Evolutionary conservation across 2,797 vertebrate species (phyloP).

Genomic region (Leptoclinus maculatus): DNA sequence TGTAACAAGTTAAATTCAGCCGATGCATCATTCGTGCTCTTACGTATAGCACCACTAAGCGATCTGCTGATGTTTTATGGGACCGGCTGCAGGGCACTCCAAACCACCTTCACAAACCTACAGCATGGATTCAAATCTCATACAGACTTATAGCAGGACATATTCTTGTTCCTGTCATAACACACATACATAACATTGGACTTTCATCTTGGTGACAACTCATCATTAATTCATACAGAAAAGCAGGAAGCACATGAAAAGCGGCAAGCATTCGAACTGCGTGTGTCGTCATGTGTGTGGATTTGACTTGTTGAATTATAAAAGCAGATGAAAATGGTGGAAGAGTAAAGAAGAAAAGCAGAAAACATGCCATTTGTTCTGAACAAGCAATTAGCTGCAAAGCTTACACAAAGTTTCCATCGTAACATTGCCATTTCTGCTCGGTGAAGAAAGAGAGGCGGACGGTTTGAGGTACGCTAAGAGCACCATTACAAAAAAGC

Average conservation of each 20-base stretch:
- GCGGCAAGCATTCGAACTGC: not conserved
- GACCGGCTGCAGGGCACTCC: not conserved
- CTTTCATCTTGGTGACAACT: constrained; percentile 36
- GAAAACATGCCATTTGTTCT: constrained; percentile 20
- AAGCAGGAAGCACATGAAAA: constrained; percentile 28
- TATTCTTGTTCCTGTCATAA: constrained; percentile 26
- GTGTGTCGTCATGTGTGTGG: not conserved
- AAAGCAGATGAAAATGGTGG: constrained; percentile 9
- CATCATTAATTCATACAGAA: constrained; percentile 47
- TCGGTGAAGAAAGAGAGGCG: not conserved
- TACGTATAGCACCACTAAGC: not conserved
- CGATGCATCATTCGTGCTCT: not conserved
- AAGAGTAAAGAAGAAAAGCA: not conserved
- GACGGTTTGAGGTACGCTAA: not conserved
- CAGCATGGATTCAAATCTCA: not conserved
- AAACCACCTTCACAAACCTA: not conserved
- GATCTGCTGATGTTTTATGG: not conserved
- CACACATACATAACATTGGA: not conserved
- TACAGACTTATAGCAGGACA: not conserved
- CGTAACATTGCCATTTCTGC: constrained; percentile 4
- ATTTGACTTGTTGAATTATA: constrained; percentile 1
- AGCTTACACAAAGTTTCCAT: constrained; percentile 30
- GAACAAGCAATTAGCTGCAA: constrained; percentile 35
- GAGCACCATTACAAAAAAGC: constrained; percentile 16
- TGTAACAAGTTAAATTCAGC: not conserved